phyloP scores from a whole-genome alignment of 2,113 vertebrate species.

The Phyllostomus hastatus region DNA sequence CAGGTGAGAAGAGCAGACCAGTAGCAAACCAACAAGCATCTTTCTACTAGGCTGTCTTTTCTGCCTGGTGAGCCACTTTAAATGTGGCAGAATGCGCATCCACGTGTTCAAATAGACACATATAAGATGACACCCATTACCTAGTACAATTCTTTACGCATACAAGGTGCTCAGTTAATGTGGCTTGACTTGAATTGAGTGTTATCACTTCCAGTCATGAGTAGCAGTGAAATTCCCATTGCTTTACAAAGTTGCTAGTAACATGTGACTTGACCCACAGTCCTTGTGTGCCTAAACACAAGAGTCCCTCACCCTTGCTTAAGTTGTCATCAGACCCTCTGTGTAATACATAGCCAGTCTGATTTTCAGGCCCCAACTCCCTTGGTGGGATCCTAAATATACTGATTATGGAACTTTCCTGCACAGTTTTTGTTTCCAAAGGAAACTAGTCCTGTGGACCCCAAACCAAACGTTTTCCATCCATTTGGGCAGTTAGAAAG shows the following conservation, averaged over 20 bases:
- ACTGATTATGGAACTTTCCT: background rate
- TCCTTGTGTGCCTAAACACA: background rate
- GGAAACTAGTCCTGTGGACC: background rate
- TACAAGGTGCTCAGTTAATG: background rate
- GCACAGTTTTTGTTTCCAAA: conserved; percentile 18
- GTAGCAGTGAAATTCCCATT: background rate
- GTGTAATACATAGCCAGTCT: background rate
- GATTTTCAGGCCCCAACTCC: background rate
- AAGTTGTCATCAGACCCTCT: background rate
- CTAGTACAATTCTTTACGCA: background rate
- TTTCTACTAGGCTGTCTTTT: background rate
- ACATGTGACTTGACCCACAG: background rate
- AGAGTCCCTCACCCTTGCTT: background rate
- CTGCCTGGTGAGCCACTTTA: background rate
- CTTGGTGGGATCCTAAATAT: background rate
- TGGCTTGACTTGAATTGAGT: background rate
- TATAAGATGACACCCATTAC: background rate
- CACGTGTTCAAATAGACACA: background rate
- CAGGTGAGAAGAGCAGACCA: conserved; percentile 82
- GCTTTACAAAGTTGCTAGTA: background rate
- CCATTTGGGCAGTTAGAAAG: background rate
- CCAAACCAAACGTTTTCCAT: background rate
- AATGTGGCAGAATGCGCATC: background rate
- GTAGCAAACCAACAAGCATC: background rate
- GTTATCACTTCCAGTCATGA: background rate